Base-by-base conservation (phyloP, 2,888 invertebrate genomes). In the Melinaea menophilus region DNA sequence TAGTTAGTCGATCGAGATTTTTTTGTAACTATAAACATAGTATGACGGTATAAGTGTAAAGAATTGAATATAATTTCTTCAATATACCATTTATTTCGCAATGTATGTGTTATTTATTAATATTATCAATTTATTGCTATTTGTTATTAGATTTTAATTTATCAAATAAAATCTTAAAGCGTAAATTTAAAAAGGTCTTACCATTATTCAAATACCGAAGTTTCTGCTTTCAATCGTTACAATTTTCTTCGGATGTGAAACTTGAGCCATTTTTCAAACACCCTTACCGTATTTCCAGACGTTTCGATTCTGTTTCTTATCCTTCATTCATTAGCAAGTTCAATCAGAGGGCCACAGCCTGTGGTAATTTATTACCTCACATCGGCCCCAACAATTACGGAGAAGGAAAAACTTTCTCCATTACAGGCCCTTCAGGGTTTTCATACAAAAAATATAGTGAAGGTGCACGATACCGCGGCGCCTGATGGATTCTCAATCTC, bases 291-390 rank as follows among this genome's bases (percentile, higher is more conserved):
- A 74, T 74, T 75, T 71, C 69, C 75, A 74, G 73, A 78, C 75
- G 79, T 80, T 84, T 81, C 86, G 85, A 88, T 88, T 85, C 79
- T 79, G 85, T 86, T 87, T 85, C 86, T 88, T 88, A 86, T 88
- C 84, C 86, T 85, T 84, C 88, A 82, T 88, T 90, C 88, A 90
- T 90, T 90, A 90, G 86, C 88, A 87, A 89, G 89, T 90, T 90
- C 90, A 90, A 90, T 89, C 90, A 90, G 87, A 81, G 81, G 81
- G 80, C 80, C 80, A 77, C 82, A 79, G 84, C 78, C 81, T 85
- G 88, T 70, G 88, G 90, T 90, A 88, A 90, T 90, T 90, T 90
- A 90, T 90, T 86, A 82, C 85, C 85, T 81, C 80, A 79, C 86
- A 88, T 85, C 86, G 80, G 84, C 88, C 88, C 87, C 82, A 79